Conservation (phyloP, 92 coral and sea anemone genomes). For the Bergia sp. region DNA sequence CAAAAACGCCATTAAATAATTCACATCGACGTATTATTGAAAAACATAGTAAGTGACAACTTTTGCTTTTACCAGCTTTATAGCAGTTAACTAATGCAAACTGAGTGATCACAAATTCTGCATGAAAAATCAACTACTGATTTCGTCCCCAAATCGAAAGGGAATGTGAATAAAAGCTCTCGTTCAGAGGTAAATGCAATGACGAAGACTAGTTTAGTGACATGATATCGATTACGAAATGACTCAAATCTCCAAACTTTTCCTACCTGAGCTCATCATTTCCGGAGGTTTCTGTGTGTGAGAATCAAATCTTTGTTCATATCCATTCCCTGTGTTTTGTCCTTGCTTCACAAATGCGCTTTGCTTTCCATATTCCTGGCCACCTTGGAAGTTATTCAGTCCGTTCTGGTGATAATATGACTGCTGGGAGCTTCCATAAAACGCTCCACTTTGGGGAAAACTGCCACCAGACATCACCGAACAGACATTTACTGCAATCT, state of each 20-base stretch:
- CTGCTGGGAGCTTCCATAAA: slow-evolving; percentile 82
- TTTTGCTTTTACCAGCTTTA: not conserved
- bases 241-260: slow-evolving; percentile 1
- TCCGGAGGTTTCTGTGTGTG: slow-evolving; percentile 3
- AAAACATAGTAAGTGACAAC: slow-evolving; percentile 3
- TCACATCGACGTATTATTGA: slow-evolving; percentile 14
- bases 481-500: slow-evolving; percentile 57
- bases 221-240: slow-evolving; percentile 33
- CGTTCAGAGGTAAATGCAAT: not conserved
- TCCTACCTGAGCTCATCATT: slow-evolving; percentile 32
- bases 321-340: slow-evolving; percentile 27
- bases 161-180: not conserved
- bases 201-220: not conserved
- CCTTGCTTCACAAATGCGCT: slow-evolving; percentile 63
- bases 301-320: not conserved
- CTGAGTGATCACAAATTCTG: not conserved
- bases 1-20: slow-evolving; percentile 42
- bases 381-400: slow-evolving; percentile 68
- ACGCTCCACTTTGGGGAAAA: slow-evolving; percentile 68
- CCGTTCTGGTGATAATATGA: slow-evolving; percentile 70
- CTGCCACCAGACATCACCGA: slow-evolving; percentile 84
- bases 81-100: not conserved
- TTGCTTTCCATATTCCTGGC: slow-evolving; percentile 57
- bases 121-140: too few relatives aligned
- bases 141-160: not conserved